These are phyloP conservation scores for Tupaia chinensis DNA, from an alignment of 2,113 vertebrate species.

Conservation along the genomic window DNA sequence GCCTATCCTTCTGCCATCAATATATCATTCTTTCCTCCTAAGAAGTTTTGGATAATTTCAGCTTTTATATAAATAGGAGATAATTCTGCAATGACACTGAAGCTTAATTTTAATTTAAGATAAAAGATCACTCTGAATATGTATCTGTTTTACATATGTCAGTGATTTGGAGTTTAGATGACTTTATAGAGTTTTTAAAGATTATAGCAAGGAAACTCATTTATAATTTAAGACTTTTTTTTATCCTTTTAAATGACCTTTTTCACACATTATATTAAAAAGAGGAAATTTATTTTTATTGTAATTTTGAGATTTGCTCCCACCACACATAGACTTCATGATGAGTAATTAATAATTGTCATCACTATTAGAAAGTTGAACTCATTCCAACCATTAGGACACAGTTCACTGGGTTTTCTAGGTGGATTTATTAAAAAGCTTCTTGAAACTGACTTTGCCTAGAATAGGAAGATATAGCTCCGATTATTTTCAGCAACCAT, in stretches of 20 bases:
- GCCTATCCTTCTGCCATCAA: not conserved
- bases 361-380: conserved; percentile 14
- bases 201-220: conserved; percentile 25
- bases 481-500: conserved; percentile 30
- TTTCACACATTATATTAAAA: conserved; percentile 16
- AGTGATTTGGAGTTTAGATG: not conserved
- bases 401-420: not conserved
- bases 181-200: conserved; percentile 25
- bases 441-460: conserved; percentile 48
- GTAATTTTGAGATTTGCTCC: conserved; percentile 45
- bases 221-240: conserved; percentile 31
- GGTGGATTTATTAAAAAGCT: not conserved
- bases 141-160: not conserved
- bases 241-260: conserved; percentile 4
- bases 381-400: not conserved
- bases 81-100: not conserved
- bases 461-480: not conserved
- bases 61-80: not conserved
- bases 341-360: conserved; percentile 28
- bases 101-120: not conserved
- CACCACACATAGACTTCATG: not conserved
- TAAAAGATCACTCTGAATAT: not conserved
- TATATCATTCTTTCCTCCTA: not conserved
- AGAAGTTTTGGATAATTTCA: not conserved
- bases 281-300: not conserved